Conservation (phyloP, 2,888 invertebrate species). For the Sphecodes monilicornis region DNA sequence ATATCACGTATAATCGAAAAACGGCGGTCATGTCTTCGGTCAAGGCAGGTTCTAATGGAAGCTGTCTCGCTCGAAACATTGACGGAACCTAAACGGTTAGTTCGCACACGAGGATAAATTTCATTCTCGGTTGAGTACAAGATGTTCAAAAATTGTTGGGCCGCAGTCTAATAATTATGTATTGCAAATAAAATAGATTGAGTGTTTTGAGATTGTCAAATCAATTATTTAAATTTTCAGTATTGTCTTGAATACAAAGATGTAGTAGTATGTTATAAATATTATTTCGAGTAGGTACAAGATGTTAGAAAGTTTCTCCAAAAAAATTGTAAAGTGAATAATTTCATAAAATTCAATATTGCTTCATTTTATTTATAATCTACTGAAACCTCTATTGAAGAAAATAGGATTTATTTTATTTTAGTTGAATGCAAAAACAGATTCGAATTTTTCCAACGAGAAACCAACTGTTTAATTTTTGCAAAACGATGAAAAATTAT, state of each 20-base stretch:
- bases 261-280: not conserved
- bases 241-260: not conserved
- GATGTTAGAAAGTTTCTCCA: too few species aligned
- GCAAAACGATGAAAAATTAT: not conserved
- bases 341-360: too few species aligned
- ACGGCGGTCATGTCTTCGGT: not conserved
- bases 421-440: too few species aligned
- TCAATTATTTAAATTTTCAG: not conserved
- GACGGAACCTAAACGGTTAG: slow-evolving; percentile 31
- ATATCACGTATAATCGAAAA: slow-evolving; percentile 36
- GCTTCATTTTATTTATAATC: too few species aligned
- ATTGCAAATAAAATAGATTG: too few species aligned
- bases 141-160: not conserved
- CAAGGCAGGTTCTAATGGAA: slow-evolving; percentile 10
- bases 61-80: slow-evolving; percentile 26
- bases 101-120: slow-evolving; percentile 20
- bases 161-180: not conserved
- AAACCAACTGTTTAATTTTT: not conserved
- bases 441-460: not conserved
- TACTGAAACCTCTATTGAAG: too few species aligned
- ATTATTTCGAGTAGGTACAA: too few species aligned
- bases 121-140: not conserved
- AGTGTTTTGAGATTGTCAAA: too few species aligned
- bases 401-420: too few species aligned
- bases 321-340: too few species aligned